Percentiles rank a stretch among this genome's conserved stretches.
These are phyloP conservation scores for Pangasius djambal DNA, from an alignment of 2,797 vertebrate species.

Conservation along the genomic window DNA sequence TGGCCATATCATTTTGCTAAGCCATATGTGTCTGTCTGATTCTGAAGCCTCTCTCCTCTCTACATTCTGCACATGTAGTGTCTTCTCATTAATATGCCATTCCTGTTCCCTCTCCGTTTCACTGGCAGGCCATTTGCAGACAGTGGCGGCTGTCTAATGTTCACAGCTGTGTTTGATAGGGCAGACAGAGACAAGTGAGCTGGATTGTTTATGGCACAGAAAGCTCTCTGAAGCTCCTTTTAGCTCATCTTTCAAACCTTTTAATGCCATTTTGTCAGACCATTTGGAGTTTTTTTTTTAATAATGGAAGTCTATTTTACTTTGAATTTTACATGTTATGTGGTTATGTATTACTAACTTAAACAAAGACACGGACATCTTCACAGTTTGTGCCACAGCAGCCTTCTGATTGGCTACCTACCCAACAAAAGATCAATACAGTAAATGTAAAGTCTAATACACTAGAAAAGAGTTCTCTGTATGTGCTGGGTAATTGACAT, in stretches of 20 bases:
- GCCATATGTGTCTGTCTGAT: slow-evolving; percentile 15
- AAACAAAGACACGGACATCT: slow-evolving; percentile 12
- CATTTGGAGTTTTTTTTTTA: slow-evolving; percentile 12
- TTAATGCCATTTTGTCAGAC: slow-evolving; percentile 52
- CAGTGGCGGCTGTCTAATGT: slow-evolving; percentile 69
- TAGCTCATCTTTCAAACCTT: slow-evolving; percentile 47
- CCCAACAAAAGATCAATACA: slow-evolving; percentile 12
- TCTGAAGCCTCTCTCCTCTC: slow-evolving; percentile 49
- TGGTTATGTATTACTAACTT: background rate
- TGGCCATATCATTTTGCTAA: slow-evolving; percentile 26
- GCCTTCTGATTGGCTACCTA: slow-evolving; percentile 2
- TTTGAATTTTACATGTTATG: background rate
- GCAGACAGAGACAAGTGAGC: slow-evolving; percentile 60
- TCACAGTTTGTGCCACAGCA: slow-evolving; percentile 7
- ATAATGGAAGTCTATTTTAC: slow-evolving; percentile 38
- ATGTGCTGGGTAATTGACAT: slow-evolving; percentile 40
- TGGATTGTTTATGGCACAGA: slow-evolving; percentile 59
- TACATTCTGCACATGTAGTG: slow-evolving; percentile 58
- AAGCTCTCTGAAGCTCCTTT: slow-evolving; percentile 54
- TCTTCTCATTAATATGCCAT: slow-evolving; percentile 71
- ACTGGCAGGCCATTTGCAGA: slow-evolving; percentile 71
- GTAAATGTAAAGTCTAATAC: slow-evolving; percentile 27
- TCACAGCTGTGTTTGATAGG: slow-evolving; percentile 76
- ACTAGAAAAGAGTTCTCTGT: slow-evolving; percentile 26
- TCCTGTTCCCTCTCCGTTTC: slow-evolving; percentile 60